These are phyloP conservation scores for Delichon dasypus DNA, from an alignment of 2,797 vertebrate species.

Conservation along the genomic window DNA sequence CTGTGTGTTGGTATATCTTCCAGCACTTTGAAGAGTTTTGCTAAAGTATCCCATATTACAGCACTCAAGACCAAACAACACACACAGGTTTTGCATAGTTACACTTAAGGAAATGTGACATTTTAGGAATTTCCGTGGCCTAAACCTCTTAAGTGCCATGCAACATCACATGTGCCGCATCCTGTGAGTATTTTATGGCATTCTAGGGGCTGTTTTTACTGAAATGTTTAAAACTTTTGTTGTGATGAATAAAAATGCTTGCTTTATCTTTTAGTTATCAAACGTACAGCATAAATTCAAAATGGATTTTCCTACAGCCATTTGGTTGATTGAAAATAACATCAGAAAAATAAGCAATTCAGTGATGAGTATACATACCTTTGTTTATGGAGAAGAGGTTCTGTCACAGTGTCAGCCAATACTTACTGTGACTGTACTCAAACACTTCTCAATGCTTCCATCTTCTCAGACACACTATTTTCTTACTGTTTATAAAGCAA, in stretches of 20 bases:
- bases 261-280: background rate
- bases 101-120: background rate
- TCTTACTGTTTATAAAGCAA: constrained; percentile 6
- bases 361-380: constrained; percentile 20
- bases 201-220: background rate
- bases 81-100: background rate
- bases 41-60: background rate
- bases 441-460: background rate
- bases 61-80: background rate
- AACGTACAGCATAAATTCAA: background rate
- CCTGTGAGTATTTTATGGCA: background rate
- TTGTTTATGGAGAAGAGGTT: background rate
- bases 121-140: background rate
- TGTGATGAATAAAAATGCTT: background rate
- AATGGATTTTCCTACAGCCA: background rate
- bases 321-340: background rate
- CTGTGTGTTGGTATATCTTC: background rate
- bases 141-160: background rate
- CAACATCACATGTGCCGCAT: background rate
- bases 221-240: background rate
- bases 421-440: background rate
- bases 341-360: background rate
- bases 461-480: background rate
- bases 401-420: background rate
- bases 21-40: background rate